Evolutionary conservation across 35 echinoderm and acorn worm genomes (phyloP), one percentile per base, ranked within the genome.

Genomic region (Amphiura filiformis): DNA sequence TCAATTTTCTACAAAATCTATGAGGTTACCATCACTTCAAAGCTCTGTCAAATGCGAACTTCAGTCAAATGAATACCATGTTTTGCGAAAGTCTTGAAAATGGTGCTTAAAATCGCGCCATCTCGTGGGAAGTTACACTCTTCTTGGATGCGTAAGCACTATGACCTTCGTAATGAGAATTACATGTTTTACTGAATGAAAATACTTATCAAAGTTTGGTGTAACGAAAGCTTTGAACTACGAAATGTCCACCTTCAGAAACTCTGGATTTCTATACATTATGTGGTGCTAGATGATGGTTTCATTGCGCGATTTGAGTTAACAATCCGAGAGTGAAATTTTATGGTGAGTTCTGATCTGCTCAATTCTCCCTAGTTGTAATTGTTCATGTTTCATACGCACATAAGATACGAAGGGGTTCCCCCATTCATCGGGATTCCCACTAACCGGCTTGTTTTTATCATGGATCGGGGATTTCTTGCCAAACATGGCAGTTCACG

Each of bases 81-180:
- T 52, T 11, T 52, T 20, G 44, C 20, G 20, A 20, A 52, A 52
- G 20, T 52, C 44, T 52, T 52, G 44, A 52, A 52, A 52, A 52
- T 52, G 44, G 44, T 52, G 44, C 44, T 52, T 52, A 52, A 83
- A 83, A 83, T 83, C 81, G 81, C 81, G 81, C 81, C 81, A 83
- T 83, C 81, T 83, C 81, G 81, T 83, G 81, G 81, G 81, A 83
- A 83, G 81, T 56, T 49, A 38, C 44, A 83, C 81, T 83, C 38
- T 32, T 34, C 39, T 52, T 52, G 7, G 44, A 52, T 52, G 44
- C 44, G 44, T 52, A 52, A 52, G 7, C 7, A 52, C 44, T 52
- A 52, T 52, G 44, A 52, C 44, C 44, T 52, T 52, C 44, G 44
- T 52, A 52, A 11, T 52, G 44, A 52, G 44, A 52, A 52, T 20